These are phyloP conservation scores for Bubo blakistoni DNA, from an alignment of 2,113 vertebrate genomes.

Conservation along the genomic window DNA sequence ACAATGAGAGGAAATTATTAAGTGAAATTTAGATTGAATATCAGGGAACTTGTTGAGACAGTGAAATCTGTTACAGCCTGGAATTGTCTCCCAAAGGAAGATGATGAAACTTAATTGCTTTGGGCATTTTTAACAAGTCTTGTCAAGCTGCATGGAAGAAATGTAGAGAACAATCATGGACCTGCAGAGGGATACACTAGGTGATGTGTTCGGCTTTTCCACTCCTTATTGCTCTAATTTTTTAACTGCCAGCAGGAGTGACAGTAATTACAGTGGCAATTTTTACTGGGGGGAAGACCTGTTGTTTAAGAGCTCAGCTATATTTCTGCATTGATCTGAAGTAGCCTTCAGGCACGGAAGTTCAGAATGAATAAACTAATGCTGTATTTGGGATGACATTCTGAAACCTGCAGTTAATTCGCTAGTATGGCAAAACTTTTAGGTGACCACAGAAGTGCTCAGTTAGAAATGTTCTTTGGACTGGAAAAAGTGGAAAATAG, in stretches of 20 bases:
- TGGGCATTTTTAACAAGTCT: conserved; percentile 18
- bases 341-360: background rate
- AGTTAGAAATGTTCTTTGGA: rapidly evolving
- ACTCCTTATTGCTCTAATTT: background rate
- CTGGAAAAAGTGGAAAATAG: background rate
- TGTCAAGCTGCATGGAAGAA: background rate
- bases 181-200: background rate
- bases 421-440: background rate
- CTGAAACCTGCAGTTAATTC: background rate
- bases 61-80: conserved; percentile 1
- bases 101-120: background rate
- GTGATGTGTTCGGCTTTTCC: background rate
- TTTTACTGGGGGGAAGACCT: background rate
- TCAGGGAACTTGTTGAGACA: background rate
- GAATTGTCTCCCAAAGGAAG: background rate
- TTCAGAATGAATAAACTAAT: background rate
- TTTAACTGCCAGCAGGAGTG: background rate
- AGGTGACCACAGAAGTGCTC: background rate
- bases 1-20: conserved; percentile 37
- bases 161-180: background rate
- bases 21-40: conserved; percentile 6
- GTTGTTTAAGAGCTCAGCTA: background rate
- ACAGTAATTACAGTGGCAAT: background rate
- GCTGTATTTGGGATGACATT: background rate
- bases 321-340: rapidly evolving